These are phyloP conservation scores for Harpagoxenus sublaevis DNA, from an alignment of 2,888 invertebrate genomes.

Conservation along the genomic window DNA sequence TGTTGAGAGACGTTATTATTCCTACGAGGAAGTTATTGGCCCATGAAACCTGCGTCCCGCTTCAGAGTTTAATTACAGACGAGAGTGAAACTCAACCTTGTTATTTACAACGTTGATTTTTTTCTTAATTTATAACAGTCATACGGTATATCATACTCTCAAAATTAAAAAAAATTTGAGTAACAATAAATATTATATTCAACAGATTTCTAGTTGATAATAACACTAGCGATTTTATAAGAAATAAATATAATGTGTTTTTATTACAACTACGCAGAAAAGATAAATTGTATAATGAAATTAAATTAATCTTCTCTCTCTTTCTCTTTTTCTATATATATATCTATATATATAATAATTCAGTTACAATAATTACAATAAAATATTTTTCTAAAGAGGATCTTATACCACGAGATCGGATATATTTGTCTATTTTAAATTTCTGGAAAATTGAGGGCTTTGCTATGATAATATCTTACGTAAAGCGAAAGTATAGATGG, in stretches of 20 bases:
- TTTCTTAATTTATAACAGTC: background rate
- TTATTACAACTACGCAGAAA: background rate
- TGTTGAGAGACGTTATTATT: slow-evolving; percentile 32
- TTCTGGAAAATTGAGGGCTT: background rate
- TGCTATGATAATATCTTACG: background rate
- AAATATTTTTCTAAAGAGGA: background rate
- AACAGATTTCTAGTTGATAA: background rate
- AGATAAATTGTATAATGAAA: background rate
- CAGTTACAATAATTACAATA: background rate
- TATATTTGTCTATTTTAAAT: background rate
- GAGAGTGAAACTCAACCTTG: background rate
- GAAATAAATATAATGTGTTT: background rate
- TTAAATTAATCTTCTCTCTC: background rate
- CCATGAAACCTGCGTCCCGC: background rate
- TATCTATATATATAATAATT: no score
- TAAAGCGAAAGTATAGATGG: slow-evolving; percentile 37
- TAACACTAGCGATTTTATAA: background rate
- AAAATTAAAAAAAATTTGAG: background rate
- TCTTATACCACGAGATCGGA: background rate
- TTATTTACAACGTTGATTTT: background rate
- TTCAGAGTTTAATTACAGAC: slow-evolving; percentile 12
- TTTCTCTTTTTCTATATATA: background rate
- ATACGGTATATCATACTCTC: background rate
- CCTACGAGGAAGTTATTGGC: slow-evolving; percentile 35
- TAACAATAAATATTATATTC: background rate